Conservation (phyloP, 64 coral and sea anemone species). For the Dendrophyllia cribrosa region DNA sequence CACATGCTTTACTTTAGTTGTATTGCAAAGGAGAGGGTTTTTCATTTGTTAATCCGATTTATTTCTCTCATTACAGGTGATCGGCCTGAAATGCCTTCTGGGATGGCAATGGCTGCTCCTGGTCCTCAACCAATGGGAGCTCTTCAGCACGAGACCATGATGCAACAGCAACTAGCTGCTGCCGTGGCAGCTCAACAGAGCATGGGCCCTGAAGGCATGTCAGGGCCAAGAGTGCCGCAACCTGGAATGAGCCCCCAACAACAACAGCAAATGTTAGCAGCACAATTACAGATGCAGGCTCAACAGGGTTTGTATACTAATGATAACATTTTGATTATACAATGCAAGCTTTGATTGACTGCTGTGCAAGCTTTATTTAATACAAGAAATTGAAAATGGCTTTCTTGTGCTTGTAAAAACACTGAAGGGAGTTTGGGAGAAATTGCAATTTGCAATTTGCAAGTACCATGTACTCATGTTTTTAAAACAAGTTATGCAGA, state of each 20-base stretch:
- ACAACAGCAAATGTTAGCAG: slow-evolving; percentile 32
- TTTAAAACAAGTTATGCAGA: too few relatives aligned
- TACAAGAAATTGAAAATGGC: too few relatives aligned
- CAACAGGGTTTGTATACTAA: slow-evolving; percentile 22
- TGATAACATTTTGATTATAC: neutral
- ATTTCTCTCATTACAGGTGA: slow-evolving; percentile 11
- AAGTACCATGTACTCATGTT: too few relatives aligned
- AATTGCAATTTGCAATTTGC: too few relatives aligned
- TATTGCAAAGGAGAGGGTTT: neutral
- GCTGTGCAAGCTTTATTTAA: too few relatives aligned
- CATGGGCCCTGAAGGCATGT: neutral
- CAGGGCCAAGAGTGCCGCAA: slow-evolving; percentile 15
- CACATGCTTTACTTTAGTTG: neutral
- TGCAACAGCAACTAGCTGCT: slow-evolving; percentile 63
- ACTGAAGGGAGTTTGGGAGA: too few relatives aligned
- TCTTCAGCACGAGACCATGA: slow-evolving; percentile 72
- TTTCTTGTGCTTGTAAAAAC: too few relatives aligned
- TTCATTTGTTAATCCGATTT: neutral
- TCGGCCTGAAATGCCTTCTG: slow-evolving; percentile 37
- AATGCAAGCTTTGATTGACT: neutral
- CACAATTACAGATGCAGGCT: slow-evolving; percentile 47
- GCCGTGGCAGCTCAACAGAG: slow-evolving; percentile 34
- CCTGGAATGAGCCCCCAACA: slow-evolving; percentile 51
- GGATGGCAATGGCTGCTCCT: neutral
- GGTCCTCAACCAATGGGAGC: slow-evolving; percentile 56